Conservation (phyloP, 2,888 invertebrate genomes). For the Osedax fenrisi region DNA sequence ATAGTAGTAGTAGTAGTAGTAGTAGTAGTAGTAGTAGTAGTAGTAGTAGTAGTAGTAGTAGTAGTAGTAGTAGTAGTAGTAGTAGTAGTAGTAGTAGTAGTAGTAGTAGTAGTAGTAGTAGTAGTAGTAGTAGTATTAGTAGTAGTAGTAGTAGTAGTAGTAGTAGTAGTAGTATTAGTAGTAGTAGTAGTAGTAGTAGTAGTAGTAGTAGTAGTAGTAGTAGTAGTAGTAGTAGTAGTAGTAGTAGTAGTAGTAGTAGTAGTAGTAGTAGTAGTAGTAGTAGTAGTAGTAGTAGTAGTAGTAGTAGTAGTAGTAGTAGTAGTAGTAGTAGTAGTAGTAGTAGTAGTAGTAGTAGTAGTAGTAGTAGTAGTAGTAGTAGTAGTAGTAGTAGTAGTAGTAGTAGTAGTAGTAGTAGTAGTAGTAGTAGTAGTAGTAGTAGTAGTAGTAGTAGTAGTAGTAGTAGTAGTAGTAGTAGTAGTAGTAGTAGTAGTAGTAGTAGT, state of each 20-base stretch:
- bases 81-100: neutral
- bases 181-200: neutral
- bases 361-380: neutral
- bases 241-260: neutral
- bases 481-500: neutral
- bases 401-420: neutral
- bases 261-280: neutral
- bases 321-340: neutral
- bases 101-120: neutral
- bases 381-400: neutral
- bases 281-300: neutral
- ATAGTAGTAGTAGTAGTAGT: neutral
- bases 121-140: too few species aligned
- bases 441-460: neutral
- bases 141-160: too few species aligned
- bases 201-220: neutral
- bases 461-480: neutral
- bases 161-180: too few species aligned
- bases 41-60: neutral
- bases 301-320: neutral
- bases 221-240: neutral
- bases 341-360: neutral
- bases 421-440: neutral
- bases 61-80: neutral
- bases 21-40: slow-evolving; percentile 2